Evolutionary conservation across 1,140 invertebrate genomes (phyloP), one percentile per base, ranked within the genome.

Genomic region (Agrilus planipennis): DNA sequence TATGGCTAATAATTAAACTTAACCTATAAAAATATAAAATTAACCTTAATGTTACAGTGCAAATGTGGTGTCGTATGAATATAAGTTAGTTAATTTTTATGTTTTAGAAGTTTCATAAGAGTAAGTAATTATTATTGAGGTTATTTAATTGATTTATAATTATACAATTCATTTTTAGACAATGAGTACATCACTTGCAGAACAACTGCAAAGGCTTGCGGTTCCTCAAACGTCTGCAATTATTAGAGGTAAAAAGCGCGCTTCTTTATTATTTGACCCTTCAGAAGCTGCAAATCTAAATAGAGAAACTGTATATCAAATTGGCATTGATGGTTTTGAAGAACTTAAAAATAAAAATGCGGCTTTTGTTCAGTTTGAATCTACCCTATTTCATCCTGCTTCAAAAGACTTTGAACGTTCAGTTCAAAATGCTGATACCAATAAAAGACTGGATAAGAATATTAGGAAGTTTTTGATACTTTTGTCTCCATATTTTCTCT

Each of bases 231-330:
- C 87, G 7, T 61, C 72, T 6, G 51, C 80, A 4, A 59, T 88
- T 22, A 74, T 81, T 48, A 63, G 65, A 16, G 72, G 78, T 45
- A 81, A 78, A 51, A 80, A 74, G 49, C 73, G 74, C 35, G 69
- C 77, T 28, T 93, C 90, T 14, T 74, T 96, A 44, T 61, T 96
- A 6, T 95, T 93, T 60, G 79, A 90, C 58, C 77, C 82, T 0
- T 84, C 81, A 51, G 86, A 93, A 68, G 91, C 90, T 6, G 88
- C 87, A 0, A 73, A 72, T 41, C 78, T 89, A 53, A 84, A 89
- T 50, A 72, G 76, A 29, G 79, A 87, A 49, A 84, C 81, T 10
- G 79, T 92, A 53, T 86, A 81, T 63, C 77, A 83, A 58, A 81
- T 93, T 37, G 90, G 89, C 67, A 60, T 74, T 22, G 82, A 75